A percentile compares a stretch with the other conserved stretches of the same genome.
Evolutionary conservation across 2,888 invertebrate genomes (phyloP).

Genomic region (Amphipyra berbera): DNA sequence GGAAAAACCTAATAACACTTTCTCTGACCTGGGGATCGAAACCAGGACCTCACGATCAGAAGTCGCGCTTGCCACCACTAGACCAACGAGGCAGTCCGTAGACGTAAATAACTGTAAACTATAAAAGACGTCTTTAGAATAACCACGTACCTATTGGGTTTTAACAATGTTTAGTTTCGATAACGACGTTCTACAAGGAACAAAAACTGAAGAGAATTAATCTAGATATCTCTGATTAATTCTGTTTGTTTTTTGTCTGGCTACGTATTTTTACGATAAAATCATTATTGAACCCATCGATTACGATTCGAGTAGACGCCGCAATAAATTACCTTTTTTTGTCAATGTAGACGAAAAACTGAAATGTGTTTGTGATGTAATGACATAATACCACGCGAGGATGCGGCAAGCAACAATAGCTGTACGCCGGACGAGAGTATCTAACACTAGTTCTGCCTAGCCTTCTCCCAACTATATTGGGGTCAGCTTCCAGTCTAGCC

Average conservation of each 20-base stretch:
- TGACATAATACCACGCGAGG: conserved; percentile 23
- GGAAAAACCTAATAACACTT: no score
- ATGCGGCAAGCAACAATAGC: conserved; percentile 10
- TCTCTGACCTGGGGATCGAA: no score
- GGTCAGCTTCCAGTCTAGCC: no score
- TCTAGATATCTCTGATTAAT: conserved; percentile 46
- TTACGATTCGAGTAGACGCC: conserved; percentile 31
- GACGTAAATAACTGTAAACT: neutral
- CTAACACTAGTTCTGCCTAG: no score
- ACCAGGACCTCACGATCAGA: no score
- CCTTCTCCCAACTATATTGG: no score
- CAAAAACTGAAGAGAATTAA: conserved; percentile 23
- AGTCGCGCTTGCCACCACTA: no score
- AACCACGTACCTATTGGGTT: neutral
- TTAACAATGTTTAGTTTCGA: neutral
- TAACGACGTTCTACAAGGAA: neutral
- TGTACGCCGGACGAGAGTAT: neutral
- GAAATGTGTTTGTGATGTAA: conserved; percentile 34
- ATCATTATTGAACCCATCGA: conserved; percentile 32
- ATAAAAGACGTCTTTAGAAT: neutral
- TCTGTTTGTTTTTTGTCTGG: conserved; percentile 33
- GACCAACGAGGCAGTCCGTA: no score
- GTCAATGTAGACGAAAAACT: conserved; percentile 28
- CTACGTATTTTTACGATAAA: conserved; percentile 35
- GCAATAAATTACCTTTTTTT: conserved; percentile 50